These are phyloP conservation scores for Pocillopora meandrina DNA, from an alignment of 92 coral and sea anemone species.

Conservation along the genomic window DNA sequence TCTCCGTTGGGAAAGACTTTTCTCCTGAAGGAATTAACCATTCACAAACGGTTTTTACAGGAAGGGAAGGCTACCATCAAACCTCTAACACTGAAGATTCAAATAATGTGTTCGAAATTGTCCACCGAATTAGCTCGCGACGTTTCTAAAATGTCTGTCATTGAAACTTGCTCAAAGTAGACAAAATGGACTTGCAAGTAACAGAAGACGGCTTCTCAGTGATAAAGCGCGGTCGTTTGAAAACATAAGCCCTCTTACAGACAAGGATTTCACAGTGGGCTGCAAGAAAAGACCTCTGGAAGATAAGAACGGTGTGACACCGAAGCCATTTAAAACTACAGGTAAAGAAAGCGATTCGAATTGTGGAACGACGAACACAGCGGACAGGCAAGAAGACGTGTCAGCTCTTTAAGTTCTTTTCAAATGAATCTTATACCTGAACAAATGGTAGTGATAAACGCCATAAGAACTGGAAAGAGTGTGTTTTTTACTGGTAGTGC, in stretches of 20 bases:
- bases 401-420: too few relatives aligned
- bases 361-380: too few relatives aligned
- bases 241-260: conserved; percentile 89
- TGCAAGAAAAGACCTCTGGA: conserved; percentile 71
- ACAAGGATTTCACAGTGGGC: conserved; percentile 65
- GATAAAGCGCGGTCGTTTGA: conserved; percentile 85
- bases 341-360: not conserved
- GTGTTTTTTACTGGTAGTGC: conserved; percentile 98
- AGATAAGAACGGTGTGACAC: conserved; percentile 76
- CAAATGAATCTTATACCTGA: too few relatives aligned
- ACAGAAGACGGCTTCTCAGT: conserved; percentile 83
- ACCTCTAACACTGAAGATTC: conserved; percentile 76
- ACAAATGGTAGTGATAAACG: conserved; percentile 38
- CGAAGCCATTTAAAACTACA: conserved; percentile 66
- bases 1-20: conserved; percentile 86
- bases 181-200: conserved; percentile 76
- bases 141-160: conserved; percentile 50
- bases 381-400: too few relatives aligned
- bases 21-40: conserved; percentile 77
- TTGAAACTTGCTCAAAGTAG: conserved; percentile 79
- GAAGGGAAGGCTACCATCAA: conserved; percentile 98
- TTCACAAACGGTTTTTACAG: conserved; percentile 87
- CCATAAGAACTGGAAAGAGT: conserved; percentile 80
- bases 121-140: conserved; percentile 88
- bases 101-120: conserved; percentile 87